phyloP scores from a whole-genome alignment of 2,888 invertebrate species.

The Nomada lathburiana region DNA sequence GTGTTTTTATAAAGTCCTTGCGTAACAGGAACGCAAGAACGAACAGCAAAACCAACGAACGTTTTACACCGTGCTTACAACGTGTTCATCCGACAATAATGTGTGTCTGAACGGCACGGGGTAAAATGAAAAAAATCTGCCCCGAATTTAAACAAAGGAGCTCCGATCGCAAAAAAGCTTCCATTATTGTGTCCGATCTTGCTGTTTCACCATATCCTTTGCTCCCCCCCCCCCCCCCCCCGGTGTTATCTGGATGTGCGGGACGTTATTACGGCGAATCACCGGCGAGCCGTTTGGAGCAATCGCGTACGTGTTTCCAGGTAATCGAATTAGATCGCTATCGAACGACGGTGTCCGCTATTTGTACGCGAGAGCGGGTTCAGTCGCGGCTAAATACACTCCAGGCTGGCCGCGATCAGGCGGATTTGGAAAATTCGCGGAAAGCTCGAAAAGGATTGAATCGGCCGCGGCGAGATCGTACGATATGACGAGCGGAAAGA shows the following conservation, averaged over 20 bases:
- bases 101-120: not conserved
- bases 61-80: not conserved
- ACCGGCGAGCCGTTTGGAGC: constrained; percentile 29
- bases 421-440: constrained; percentile 2
- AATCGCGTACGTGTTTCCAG: constrained; percentile 26
- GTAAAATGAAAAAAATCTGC: not conserved
- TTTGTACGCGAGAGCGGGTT: constrained; percentile 10
- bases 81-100: constrained; percentile 2
- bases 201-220: not conserved
- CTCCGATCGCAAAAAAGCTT: constrained; percentile 8
- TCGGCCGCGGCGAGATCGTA: not conserved
- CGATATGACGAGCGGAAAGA: constrained; percentile 39
- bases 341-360: constrained; percentile 27
- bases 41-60: not conserved
- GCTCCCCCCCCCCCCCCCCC: too few relatives aligned
- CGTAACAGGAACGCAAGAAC: not conserved
- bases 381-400: constrained; percentile 13
- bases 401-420: constrained; percentile 19
- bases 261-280: constrained; percentile 25
- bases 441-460: not conserved
- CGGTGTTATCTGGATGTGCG: not conserved
- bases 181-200: constrained; percentile 14
- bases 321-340: constrained; percentile 53
- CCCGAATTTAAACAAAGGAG: constrained; percentile 14
- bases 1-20: not conserved